These are phyloP conservation scores for Spondyliosoma cantharus DNA, from an alignment of 2,797 vertebrate genomes.

Conservation along the genomic window DNA sequence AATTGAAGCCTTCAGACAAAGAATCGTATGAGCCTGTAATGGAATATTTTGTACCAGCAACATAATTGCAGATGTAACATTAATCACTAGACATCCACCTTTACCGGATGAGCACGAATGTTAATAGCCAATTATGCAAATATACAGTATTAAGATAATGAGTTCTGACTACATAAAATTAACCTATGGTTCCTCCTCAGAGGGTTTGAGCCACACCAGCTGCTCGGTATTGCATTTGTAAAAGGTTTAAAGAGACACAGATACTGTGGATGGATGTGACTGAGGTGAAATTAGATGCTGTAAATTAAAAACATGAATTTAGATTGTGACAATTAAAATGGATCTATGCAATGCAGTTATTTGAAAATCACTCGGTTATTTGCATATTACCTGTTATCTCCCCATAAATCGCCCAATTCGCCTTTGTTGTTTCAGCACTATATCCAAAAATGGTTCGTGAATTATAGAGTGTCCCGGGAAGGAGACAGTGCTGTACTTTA, in stretches of 20 bases:
- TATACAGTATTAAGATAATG: constrained; percentile 63
- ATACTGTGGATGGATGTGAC: neutral
- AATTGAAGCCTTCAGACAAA: constrained; percentile 70
- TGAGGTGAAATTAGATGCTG: constrained; percentile 9
- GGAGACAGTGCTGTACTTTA: constrained; percentile 70
- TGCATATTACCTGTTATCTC: constrained; percentile 18
- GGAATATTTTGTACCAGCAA: constrained; percentile 52
- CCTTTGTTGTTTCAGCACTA: constrained; percentile 49
- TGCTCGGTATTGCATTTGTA: constrained; percentile 29
- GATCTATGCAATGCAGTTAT: neutral
- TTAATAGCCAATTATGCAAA: constrained; percentile 78
- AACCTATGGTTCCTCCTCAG: constrained; percentile 51
- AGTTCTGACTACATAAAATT: constrained; percentile 57
- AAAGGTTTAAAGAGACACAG: constrained; percentile 36
- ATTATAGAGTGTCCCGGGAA: constrained; percentile 72
- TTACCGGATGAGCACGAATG: constrained; percentile 66
- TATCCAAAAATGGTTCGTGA: constrained; percentile 65
- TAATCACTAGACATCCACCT: constrained; percentile 67
- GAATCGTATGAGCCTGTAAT: constrained; percentile 51
- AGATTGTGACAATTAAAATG: constrained; percentile 1
- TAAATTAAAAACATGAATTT: constrained; percentile 18
- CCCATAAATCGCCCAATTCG: constrained; percentile 31
- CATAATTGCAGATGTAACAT: constrained; percentile 71
- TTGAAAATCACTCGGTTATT: constrained; percentile 9
- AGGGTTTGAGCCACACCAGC: constrained; percentile 42